Evolutionary conservation across 1,140 invertebrate genomes (phyloP).

Genomic region (Geopemphigus sp.): DNA sequence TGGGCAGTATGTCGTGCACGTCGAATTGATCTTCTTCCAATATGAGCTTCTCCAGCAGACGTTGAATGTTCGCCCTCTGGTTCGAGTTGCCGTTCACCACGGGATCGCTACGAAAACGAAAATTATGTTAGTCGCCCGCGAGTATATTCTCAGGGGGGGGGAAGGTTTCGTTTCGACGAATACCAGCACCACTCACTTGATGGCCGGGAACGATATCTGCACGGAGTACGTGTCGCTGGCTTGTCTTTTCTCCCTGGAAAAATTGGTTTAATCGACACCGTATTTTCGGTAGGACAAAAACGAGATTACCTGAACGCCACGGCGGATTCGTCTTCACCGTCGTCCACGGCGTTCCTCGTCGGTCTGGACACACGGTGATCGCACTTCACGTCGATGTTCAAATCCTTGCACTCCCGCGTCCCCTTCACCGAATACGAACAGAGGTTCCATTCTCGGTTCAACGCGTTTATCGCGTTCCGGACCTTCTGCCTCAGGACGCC

Average conservation of each 20-base stretch:
- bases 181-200: constrained; percentile 87
- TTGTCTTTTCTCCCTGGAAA: constrained; percentile 58
- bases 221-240: constrained; percentile 80
- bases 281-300: too few relatives aligned
- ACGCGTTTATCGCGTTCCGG: constrained; percentile 78
- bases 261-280: background rate
- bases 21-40: constrained; percentile 90
- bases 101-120: constrained; percentile 70
- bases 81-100: constrained; percentile 82
- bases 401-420: constrained; percentile 77
- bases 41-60: constrained; percentile 80
- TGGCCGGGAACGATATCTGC: constrained; percentile 84
- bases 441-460: constrained; percentile 92
- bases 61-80: constrained; percentile 78
- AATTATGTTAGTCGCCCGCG: too few relatives aligned
- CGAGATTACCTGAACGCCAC: too few relatives aligned
- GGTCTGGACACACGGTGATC: constrained; percentile 70
- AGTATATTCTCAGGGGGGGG: background rate
- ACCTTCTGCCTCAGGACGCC: constrained; percentile 85
- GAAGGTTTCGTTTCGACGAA: constrained; percentile 27
- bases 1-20: constrained; percentile 87
- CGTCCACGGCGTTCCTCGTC: constrained; percentile 65
- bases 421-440: constrained; percentile 83
- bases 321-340: constrained; percentile 74
- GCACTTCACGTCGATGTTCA: constrained; percentile 86